Conservation (phyloP, 2,797 vertebrate genomes). For the Graptemys geographica region DNA sequence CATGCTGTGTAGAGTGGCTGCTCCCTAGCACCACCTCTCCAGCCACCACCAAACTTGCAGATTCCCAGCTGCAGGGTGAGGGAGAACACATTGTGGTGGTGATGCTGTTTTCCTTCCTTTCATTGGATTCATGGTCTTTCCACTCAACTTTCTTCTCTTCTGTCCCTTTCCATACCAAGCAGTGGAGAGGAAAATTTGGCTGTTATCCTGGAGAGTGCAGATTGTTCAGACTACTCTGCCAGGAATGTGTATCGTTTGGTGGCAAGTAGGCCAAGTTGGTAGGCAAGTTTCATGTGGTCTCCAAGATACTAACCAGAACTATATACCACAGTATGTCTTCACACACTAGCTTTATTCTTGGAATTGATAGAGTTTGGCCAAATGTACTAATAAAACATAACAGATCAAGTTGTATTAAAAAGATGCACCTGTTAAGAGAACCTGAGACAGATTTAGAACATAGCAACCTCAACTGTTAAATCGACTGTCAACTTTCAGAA, state of each 20-base stretch:
- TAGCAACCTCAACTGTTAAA: neutral
- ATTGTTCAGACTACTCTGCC: neutral
- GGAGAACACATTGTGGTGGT: neutral
- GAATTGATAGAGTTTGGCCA: neutral
- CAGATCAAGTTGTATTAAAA: conserved; percentile 38
- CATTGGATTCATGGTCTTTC: neutral
- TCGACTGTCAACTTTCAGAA: conserved; percentile 12
- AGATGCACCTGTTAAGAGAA: neutral
- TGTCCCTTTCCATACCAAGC: neutral
- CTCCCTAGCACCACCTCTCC: neutral
- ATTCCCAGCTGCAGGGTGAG: neutral
- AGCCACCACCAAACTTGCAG: neutral
- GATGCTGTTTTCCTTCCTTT: neutral
- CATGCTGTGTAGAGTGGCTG: neutral
- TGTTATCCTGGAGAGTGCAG: neutral
- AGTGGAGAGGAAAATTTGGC: neutral
- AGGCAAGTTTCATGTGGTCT: neutral
- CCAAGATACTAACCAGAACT: neutral
- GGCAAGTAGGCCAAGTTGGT: neutral
- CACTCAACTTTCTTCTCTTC: neutral
- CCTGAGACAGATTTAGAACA: neutral
- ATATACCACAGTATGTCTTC: neutral
- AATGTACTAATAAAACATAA: conserved; percentile 37
- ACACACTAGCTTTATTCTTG: neutral
- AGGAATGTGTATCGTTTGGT: neutral